Conservation (phyloP, 2,113 vertebrate species). For the Apus apus region DNA sequence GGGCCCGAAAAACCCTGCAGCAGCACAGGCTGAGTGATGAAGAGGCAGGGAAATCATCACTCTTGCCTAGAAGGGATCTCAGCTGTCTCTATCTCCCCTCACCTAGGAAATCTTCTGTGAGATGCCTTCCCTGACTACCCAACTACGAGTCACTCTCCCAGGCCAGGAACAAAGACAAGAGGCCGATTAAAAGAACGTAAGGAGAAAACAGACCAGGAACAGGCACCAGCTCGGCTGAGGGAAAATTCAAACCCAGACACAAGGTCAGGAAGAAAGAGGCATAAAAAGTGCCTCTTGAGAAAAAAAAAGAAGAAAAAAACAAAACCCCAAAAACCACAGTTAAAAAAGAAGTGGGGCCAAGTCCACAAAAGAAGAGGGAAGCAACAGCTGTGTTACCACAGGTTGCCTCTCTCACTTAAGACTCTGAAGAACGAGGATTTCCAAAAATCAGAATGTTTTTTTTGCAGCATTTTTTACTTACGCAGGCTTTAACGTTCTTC, state of each 20-base stretch:
- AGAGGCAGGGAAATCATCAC: background rate
- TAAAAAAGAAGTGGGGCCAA: conserved; percentile 10
- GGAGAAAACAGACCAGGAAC: conserved; percentile 50
- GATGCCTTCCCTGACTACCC: background rate
- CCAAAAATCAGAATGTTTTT: conserved; percentile 9
- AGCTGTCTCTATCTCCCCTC: conserved; percentile 10
- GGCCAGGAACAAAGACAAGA: conserved; percentile 20
- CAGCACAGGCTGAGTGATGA: background rate
- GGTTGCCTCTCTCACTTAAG: background rate
- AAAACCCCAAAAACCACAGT: background rate
- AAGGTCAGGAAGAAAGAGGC: conserved; percentile 49
- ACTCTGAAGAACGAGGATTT: conserved; percentile 16
- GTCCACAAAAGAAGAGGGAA: background rate
- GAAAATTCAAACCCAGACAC: conserved; percentile 40
- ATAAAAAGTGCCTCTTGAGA: conserved; percentile 8
- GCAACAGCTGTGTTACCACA: background rate
- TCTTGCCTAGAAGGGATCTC: background rate
- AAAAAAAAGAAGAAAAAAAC: background rate
- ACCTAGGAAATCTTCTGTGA: background rate
- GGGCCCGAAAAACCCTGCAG: background rate
- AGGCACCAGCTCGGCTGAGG: conserved; percentile 44
- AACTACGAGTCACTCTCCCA: conserved; percentile 39
- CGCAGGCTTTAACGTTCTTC: conserved; percentile 62
- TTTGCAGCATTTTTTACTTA: conserved; percentile 61
- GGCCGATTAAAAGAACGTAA: background rate